Base-by-base conservation (phyloP, 2,888 invertebrate genomes). In the Cantharis lateralis region DNA sequence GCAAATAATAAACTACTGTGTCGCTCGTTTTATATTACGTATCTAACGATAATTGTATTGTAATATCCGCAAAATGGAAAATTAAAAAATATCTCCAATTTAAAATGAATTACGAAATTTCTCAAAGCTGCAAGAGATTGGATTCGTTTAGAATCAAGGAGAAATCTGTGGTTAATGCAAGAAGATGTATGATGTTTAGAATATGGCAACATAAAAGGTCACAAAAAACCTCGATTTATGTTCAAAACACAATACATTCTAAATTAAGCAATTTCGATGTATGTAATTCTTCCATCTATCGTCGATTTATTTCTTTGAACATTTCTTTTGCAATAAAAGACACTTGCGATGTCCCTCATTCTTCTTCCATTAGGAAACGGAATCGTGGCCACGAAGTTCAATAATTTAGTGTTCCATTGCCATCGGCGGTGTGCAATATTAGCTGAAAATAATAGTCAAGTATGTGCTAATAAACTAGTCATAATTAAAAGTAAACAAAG, bases 111-210 rank as follows among this genome's bases (percentile, higher is more conserved):
- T 85, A 81, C 84, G 85, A 85, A 85, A 86, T 82, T 80, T 81
- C 84, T 85, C 85, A 84, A 85, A 85, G 85, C 80, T 84, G 83
- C 85, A 85, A 85, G 85, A 85, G 86, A 86, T 85, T 85, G 85
- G 85, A 76, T 76, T 71, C 28, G 48, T 48, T 66, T 63, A 84
- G 80, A 81, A 82, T 82, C 85, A 85, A 85, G 84, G 86, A 85
- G 86, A 85, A 74, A 77, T 77, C 77, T 70, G 62, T 72, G 64
- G 64, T 84, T 82, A 84, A 85, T 85, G 85, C 84, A 85, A 86
- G 85, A 85, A 85, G 86, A 85, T 84, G 83, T 82, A 86, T 84
- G 84, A 82, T 83, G 77, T 80, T 81, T 81, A 82, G 80, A 74
- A 84, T 83, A 84, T 83, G 84, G 84, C 71, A 81, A 69, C 79